Evolutionary conservation across 2,797 vertebrate genomes (phyloP), one percentile per base, ranked within the genome.

Genomic region (Parambassis ranga): DNA sequence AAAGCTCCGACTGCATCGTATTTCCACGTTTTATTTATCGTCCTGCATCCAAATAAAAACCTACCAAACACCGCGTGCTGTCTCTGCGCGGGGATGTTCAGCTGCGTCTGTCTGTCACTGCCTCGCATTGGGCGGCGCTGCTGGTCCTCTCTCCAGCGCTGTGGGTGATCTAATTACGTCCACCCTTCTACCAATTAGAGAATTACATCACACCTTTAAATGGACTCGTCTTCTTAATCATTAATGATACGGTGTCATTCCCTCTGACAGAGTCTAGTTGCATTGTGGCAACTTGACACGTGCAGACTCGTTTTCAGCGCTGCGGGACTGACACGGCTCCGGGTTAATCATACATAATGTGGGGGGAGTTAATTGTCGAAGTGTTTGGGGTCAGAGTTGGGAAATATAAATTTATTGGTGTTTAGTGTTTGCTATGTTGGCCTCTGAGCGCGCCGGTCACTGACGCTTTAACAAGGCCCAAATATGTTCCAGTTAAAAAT

Each of bases 151-250:
- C n/a, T n/a, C n/a, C n/a, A n/a, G n/a, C n/a, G n/a, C n/a, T n/a
- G n/a, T n/a, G 42, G 69, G 46, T 78, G 82, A 87, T 89, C 87
- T 81, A 68, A 86, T 89, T 87, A 80, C 84, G 31, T 31, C 20
- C 63, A 32, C 38, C 59, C 65, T 16, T 65, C 61, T 36, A 11
- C 74, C 86, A 87, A 89, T 89, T 82, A 86, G 53, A 79, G 77
- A 80, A 86, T 84, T 81, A 83, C 82, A 67, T 88, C 84, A 87
- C 87, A 88, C 82, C 79, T 82, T 81, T 82, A 77, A 85, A 85
- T 77, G 70, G 59, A 62, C 68, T 68, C 47, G 46, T 36, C 62
- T 64, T 75, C 63, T 85, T 58, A 82, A 89, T 86, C 85, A 87
- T 87, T 87, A 42, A 90, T 84, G 74, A 51, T 62, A 46, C 46